Evolutionary conservation across 2,888 invertebrate genomes (phyloP), one percentile per base, ranked within the genome.

Genomic region (Oxystoma pomonae): DNA sequence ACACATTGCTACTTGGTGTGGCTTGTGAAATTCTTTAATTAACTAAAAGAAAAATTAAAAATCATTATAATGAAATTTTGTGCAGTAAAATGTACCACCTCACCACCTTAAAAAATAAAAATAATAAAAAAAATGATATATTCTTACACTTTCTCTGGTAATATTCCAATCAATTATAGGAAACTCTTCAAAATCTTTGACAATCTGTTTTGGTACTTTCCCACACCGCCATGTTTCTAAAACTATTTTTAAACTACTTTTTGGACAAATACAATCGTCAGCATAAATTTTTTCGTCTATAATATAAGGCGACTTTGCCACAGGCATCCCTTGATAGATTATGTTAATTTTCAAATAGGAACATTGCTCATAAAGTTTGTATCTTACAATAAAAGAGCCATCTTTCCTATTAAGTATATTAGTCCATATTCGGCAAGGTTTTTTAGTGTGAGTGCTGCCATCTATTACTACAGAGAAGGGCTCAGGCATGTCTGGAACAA

Each of bases 191-290:
- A 97, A 82, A 81, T 96, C 94, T 65, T 82, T 74, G 2, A 84
- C 76, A 64, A 97, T 91, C 82, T 92, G 92, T 55, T 83, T 74
- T 75, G 91, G 89, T 58, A 80, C 80, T 20, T 75, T 67, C 3
- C 82, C 80, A 75, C 93, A 93, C 35, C 87, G 84, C 81, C 90
- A 89, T 57, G 83, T 76, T 55, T 85, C 72, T 22, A 90, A 77
- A 91, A 94, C 94, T 0, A 82, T 74, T 49, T 85, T 75, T 5
- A 91, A 75, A 60, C 86, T 81, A 63, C 80, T 72, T 71, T 83
- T 80, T 9, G 95, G 95, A 75, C 97, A 97, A 71, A 90, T 80
- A 78, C 97, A 97, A 69, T 90, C 88, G 74, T 96, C 96, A 64
- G 92, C 86, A 73, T 90, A 87, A 3, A 93, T 82, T 59, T 85